Conservation (phyloP, 23 tunicate species). For the Botrylloides violaceus region DNA sequence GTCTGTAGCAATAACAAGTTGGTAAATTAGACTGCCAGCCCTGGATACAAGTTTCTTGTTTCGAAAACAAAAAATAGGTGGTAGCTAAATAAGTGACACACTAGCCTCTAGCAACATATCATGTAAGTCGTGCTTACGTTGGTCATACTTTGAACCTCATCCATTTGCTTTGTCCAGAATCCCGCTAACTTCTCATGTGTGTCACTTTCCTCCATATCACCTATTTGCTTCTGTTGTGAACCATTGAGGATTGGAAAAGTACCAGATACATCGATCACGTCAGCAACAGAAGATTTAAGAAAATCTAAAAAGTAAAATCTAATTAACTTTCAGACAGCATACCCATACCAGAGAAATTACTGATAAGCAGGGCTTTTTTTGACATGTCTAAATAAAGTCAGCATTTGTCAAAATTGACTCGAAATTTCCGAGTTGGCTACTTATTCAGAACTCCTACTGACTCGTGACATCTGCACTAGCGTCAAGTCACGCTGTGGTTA, state of each 20-base stretch:
- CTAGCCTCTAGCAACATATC: too few species aligned
- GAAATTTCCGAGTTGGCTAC: too few species aligned
- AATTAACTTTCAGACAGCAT: too few species aligned
- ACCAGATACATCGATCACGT: not conserved
- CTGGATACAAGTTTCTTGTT: not conserved
- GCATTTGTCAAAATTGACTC: too few species aligned
- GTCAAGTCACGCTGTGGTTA: too few species aligned
- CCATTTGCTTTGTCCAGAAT: slow-evolving; percentile 73
- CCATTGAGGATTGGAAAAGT: not conserved
- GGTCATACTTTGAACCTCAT: slow-evolving; percentile 39
- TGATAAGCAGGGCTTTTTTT: too few species aligned
- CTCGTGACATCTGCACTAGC: too few species aligned
- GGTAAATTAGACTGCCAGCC: not conserved
- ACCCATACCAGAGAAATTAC: too few species aligned
- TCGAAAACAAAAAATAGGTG: not conserved
- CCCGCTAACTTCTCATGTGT: slow-evolving; percentile 36
- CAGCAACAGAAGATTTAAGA: not conserved
- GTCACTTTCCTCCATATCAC: slow-evolving; percentile 16
- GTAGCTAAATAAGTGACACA: too few species aligned
- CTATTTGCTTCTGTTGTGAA: not conserved
- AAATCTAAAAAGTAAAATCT: too few species aligned
- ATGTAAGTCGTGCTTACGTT: slow-evolving; percentile 1
- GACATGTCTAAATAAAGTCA: too few species aligned
- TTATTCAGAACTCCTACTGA: too few species aligned
- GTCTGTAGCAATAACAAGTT: not conserved